These are phyloP conservation scores for Scophthalmus maximus DNA, from an alignment of 2,113 vertebrate species.

Conservation along the genomic window DNA sequence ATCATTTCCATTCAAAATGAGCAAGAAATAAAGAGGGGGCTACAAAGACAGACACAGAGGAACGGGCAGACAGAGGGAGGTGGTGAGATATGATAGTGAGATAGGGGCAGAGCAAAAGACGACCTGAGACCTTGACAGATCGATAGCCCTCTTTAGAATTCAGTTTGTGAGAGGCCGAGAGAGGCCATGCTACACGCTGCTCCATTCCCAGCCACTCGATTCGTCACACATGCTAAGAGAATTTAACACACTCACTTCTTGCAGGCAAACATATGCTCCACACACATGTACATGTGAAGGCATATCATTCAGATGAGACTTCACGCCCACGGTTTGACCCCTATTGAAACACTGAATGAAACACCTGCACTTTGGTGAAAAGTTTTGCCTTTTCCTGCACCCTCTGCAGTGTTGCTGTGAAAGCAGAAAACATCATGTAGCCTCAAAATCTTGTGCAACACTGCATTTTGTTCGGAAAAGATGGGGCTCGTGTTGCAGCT, in stretches of 20 bases:
- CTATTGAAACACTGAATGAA: conserved; percentile 60
- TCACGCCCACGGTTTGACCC: conserved; percentile 33
- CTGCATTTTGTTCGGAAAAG: conserved; percentile 16
- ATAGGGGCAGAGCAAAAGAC: conserved; percentile 34
- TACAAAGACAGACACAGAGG: conserved; percentile 26
- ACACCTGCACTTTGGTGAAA: conserved; percentile 59
- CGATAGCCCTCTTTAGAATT: conserved; percentile 74
- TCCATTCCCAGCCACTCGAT: conserved; percentile 74
- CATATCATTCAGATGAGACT: conserved; percentile 49
- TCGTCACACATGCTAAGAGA: conserved; percentile 82
- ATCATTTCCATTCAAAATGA: conserved; percentile 47
- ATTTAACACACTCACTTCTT: conserved; percentile 73
- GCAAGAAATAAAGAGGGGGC: conserved; percentile 29
- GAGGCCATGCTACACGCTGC: conserved; percentile 52
- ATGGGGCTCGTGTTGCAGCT: conserved; percentile 36
- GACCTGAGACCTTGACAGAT: conserved; percentile 65
- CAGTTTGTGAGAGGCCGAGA: conserved; percentile 53
- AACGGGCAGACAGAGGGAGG: conserved; percentile 11
- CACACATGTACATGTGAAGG: conserved; percentile 65
- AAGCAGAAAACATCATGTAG: conserved; percentile 1
- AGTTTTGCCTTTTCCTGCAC: conserved; percentile 2
- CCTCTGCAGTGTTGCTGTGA: conserved; percentile 1
- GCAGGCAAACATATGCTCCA: conserved; percentile 57
- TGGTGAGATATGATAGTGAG: conserved; percentile 52
- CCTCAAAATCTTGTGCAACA: conserved; percentile 38